Evolutionary conservation across 2,888 invertebrate species (phyloP).

Genomic region (Thereva unica): DNA sequence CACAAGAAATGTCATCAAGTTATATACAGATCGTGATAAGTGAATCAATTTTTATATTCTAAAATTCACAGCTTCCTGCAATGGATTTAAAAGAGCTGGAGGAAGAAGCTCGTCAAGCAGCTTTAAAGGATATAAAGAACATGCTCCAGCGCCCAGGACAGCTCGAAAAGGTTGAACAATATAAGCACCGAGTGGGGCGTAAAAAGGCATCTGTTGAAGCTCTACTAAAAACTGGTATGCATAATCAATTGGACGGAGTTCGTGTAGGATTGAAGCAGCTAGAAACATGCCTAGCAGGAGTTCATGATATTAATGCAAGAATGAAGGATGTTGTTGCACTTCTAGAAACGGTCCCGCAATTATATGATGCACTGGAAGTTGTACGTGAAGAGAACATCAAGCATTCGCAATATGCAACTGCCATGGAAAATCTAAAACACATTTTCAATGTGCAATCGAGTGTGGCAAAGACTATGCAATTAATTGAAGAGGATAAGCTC

Average conservation of each 20-base stretch:
- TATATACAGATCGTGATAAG: not conserved
- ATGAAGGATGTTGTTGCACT: slow-evolving; percentile 76
- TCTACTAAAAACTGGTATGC: slow-evolving; percentile 91
- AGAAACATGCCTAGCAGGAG: slow-evolving; percentile 82
- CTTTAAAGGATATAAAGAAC: slow-evolving; percentile 84
- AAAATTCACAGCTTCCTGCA: not conserved
- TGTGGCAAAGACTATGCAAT: slow-evolving; percentile 89
- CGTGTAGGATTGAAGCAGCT: slow-evolving; percentile 90
- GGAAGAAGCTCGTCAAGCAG: slow-evolving; percentile 75
- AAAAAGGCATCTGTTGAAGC: slow-evolving; percentile 55
- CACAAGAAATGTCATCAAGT: not conserved
- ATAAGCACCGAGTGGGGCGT: slow-evolving; percentile 54
- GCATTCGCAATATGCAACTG: slow-evolving; percentile 96
- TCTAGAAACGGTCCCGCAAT: slow-evolving; percentile 75
- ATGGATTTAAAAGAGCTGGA: slow-evolving; percentile 71
- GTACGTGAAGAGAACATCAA: slow-evolving; percentile 91
- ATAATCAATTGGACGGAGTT: slow-evolving; percentile 96
- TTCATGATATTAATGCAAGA: slow-evolving; percentile 72
- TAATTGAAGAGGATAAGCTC: slow-evolving; percentile 93
- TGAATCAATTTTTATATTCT: too few relatives aligned
- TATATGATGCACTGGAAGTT: slow-evolving; percentile 79
- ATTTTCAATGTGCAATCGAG: slow-evolving; percentile 97
- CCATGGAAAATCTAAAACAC: slow-evolving; percentile 96
- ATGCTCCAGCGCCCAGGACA: slow-evolving; percentile 95
- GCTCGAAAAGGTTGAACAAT: slow-evolving; percentile 77